Evolutionary conservation across 2,797 vertebrate genomes (phyloP).

Genomic region (Geotrypetes seraphini): DNA sequence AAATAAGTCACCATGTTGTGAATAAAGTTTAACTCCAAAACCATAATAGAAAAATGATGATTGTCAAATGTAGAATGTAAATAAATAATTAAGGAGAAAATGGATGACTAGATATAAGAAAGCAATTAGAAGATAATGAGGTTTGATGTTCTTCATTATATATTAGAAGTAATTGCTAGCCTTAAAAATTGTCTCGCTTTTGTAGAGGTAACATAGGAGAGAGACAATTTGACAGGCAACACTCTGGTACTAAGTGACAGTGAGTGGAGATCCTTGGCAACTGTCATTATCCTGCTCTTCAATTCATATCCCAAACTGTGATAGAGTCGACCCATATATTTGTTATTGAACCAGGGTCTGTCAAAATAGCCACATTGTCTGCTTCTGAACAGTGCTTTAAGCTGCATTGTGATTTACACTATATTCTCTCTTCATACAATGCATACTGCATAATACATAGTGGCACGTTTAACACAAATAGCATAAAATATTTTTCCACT

Average conservation of each 20-base stretch:
- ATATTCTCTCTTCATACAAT: too few species aligned
- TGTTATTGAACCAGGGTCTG: conserved; percentile 19
- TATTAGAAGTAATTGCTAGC: conserved; percentile 54
- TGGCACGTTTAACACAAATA: too few species aligned
- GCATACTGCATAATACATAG: too few species aligned
- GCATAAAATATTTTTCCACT: too few species aligned
- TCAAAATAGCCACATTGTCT: too few species aligned
- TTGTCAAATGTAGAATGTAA: conserved; percentile 54
- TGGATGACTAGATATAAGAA: conserved; percentile 36
- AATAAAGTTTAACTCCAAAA: conserved; percentile 41
- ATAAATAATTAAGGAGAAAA: conserved; percentile 48
- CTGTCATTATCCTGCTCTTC: conserved; percentile 72
- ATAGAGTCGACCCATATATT: conserved; percentile 26
- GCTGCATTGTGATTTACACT: too few species aligned
- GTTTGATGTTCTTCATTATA: conserved; percentile 53
- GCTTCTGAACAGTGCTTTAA: too few species aligned
- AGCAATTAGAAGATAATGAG: conserved; percentile 51
- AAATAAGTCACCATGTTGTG: conserved; percentile 19
- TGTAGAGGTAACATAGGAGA: conserved; percentile 26
- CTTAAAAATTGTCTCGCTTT: conserved; percentile 56
- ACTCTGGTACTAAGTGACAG: conserved; percentile 57
- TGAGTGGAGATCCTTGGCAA: conserved; percentile 69
- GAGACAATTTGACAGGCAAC: conserved; percentile 59
- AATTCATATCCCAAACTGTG: conserved; percentile 52
- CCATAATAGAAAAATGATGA: conserved; percentile 45